phyloP scores from a whole-genome alignment of 1,140 invertebrate genomes.

The Nasonia longicornis region DNA sequence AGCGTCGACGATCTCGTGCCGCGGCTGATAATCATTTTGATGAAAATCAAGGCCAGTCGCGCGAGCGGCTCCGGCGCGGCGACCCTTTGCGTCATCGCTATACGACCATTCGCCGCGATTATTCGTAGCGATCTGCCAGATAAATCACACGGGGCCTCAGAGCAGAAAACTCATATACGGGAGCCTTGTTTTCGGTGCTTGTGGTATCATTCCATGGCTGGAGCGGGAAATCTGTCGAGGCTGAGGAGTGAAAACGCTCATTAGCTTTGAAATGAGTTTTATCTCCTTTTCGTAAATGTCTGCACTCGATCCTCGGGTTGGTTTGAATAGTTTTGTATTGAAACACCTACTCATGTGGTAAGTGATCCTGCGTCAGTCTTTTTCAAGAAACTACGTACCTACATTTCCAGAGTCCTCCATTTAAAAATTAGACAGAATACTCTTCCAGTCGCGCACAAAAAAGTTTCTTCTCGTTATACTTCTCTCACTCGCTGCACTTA shows the following conservation, averaged over 20 bases:
- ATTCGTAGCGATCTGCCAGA: conserved; percentile 7
- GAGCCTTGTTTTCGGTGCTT: not conserved
- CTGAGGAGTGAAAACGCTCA: too few species aligned
- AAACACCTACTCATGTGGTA: too few species aligned
- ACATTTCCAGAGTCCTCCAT: not conserved
- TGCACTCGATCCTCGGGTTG: too few species aligned
- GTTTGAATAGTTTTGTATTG: too few species aligned
- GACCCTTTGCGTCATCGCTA: conserved; percentile 30
- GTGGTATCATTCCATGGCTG: not conserved
- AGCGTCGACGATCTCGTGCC: not conserved
- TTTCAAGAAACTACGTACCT: too few species aligned
- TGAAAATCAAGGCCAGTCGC: conserved; percentile 34
- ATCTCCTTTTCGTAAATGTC: too few species aligned
- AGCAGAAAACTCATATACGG: not conserved
- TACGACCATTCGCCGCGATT: not conserved
- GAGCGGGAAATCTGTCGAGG: too few species aligned
- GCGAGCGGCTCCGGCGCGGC: not conserved
- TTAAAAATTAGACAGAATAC: not conserved
- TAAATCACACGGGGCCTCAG: not conserved
- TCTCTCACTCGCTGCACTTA: too few species aligned
- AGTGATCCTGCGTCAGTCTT: too few species aligned
- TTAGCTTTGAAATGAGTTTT: too few species aligned
- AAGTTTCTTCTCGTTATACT: not conserved
- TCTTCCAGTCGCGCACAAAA: not conserved
- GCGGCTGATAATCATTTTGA: conserved; percentile 29